These are phyloP conservation scores for Kryptolebias marmoratus DNA, from an alignment of 2,113 vertebrate genomes.

Conservation along the genomic window DNA sequence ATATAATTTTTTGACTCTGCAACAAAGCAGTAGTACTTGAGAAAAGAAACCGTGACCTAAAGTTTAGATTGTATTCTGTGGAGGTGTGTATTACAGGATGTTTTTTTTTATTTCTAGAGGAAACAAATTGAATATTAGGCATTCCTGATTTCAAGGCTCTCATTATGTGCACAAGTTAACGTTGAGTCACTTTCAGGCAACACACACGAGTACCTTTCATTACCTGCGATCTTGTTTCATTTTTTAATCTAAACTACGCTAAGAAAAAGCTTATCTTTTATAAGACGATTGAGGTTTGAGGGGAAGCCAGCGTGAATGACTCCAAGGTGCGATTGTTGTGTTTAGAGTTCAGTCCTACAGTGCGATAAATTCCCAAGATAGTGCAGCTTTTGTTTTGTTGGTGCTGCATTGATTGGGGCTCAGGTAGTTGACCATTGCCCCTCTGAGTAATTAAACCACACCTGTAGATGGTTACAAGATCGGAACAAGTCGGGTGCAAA, in stretches of 20 bases:
- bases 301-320: background rate
- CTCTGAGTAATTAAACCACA: conserved; percentile 51
- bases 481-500: background rate
- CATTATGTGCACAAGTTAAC: background rate
- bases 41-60: background rate
- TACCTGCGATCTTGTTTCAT: too few species aligned
- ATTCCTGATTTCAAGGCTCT: background rate
- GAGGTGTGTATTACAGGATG: conserved; percentile 7
- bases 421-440: conserved; percentile 53
- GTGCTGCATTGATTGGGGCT: conserved; percentile 22
- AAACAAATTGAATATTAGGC: background rate
- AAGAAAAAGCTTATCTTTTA: too few species aligned
- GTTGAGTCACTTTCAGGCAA: background rate
- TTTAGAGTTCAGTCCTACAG: conserved; percentile 25
- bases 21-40: background rate
- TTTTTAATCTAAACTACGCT: too few species aligned
- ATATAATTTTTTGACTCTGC: background rate
- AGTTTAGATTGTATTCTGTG: conserved; percentile 12
- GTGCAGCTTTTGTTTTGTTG: conserved; percentile 26
- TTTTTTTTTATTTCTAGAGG: background rate
- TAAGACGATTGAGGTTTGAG: too few species aligned
- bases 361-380: conserved; percentile 33
- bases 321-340: background rate
- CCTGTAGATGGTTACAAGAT: conserved; percentile 41
- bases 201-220: background rate